A percentile compares a stretch with the other conserved stretches of the same genome.
These are phyloP conservation scores for Hirtodrosophila duncani DNA, from an alignment of 2,888 invertebrate species.

Conservation along the genomic window DNA sequence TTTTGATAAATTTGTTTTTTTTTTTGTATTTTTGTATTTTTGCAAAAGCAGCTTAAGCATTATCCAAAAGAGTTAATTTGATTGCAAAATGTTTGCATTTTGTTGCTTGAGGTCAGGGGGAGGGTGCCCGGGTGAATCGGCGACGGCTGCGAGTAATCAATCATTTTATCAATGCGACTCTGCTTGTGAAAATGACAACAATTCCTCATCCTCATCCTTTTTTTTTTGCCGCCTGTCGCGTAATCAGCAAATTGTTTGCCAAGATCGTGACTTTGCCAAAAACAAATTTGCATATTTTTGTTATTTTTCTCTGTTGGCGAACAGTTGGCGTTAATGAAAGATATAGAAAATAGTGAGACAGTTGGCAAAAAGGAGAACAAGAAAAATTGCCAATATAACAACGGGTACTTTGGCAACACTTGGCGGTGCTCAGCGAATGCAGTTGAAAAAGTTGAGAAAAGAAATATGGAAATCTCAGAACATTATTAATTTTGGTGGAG, in stretches of 20 bases:
- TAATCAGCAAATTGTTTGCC: slow-evolving; percentile 72
- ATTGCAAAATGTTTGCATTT: slow-evolving; percentile 70
- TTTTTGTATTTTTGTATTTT: slow-evolving; percentile 8
- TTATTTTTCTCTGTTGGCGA: slow-evolving; percentile 54
- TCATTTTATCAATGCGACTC: slow-evolving; percentile 75
- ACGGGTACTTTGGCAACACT: slow-evolving; percentile 17
- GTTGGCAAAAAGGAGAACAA: slow-evolving; percentile 16
- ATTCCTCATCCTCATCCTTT: slow-evolving; percentile 42
- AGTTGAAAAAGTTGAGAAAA: too few relatives aligned
- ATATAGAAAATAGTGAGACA: slow-evolving; percentile 31
- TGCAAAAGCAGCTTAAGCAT: slow-evolving; percentile 49
- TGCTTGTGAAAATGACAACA: slow-evolving; percentile 72
- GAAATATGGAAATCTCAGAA: too few relatives aligned
- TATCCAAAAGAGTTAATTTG: slow-evolving; percentile 73
- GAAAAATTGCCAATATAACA: slow-evolving; percentile 19
- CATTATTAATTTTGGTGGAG: too few relatives aligned
- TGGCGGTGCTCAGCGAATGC: too few relatives aligned
- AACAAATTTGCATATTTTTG: slow-evolving; percentile 67
- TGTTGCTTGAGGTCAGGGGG: slow-evolving; percentile 24
- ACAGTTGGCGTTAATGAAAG: slow-evolving; percentile 71
- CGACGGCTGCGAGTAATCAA: slow-evolving; percentile 72
- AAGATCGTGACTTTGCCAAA: slow-evolving; percentile 72
- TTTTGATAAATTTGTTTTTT: slow-evolving; percentile 71
- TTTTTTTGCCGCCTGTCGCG: slow-evolving; percentile 26
- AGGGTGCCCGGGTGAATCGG: background rate